phyloP scores from a whole-genome alignment of 2,113 vertebrate genomes.

The Cygnus atratus region DNA sequence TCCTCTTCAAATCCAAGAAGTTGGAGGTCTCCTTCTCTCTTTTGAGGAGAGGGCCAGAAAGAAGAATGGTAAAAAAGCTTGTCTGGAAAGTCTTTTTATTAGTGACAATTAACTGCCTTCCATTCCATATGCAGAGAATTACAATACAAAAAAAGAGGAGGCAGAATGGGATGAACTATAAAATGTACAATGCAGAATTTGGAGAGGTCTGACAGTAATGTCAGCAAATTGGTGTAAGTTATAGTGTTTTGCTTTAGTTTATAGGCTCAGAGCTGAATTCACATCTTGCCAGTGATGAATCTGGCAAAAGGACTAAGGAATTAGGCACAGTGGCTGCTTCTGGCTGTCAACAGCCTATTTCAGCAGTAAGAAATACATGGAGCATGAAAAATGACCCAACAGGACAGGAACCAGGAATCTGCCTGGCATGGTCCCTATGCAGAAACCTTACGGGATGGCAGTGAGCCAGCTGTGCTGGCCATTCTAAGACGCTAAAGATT shows the following conservation, averaged over 20 bases:
- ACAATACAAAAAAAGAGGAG: neutral
- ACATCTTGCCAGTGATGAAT: neutral
- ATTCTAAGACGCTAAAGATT: neutral
- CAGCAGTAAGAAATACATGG: neutral
- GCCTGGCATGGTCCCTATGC: neutral
- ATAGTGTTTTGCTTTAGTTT: neutral
- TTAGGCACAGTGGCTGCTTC: neutral
- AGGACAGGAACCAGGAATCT: neutral
- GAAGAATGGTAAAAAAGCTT: neutral
- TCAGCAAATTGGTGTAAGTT: neutral
- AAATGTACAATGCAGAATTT: neutral
- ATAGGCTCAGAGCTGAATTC: neutral
- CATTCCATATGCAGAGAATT: neutral
- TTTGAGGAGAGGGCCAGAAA: neutral
- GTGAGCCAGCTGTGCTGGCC: neutral
- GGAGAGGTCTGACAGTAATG: neutral
- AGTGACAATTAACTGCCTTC: neutral
- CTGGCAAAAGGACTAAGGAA: neutral
- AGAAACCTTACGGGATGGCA: neutral
- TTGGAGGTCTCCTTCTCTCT: neutral
- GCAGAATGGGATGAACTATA: neutral
- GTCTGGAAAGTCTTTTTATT: neutral
- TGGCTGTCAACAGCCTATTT: neutral
- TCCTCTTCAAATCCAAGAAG: neutral
- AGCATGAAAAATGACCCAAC: neutral